phyloP scores from a whole-genome alignment of 1,140 invertebrate species.

The Atopsyche davidsoni region DNA sequence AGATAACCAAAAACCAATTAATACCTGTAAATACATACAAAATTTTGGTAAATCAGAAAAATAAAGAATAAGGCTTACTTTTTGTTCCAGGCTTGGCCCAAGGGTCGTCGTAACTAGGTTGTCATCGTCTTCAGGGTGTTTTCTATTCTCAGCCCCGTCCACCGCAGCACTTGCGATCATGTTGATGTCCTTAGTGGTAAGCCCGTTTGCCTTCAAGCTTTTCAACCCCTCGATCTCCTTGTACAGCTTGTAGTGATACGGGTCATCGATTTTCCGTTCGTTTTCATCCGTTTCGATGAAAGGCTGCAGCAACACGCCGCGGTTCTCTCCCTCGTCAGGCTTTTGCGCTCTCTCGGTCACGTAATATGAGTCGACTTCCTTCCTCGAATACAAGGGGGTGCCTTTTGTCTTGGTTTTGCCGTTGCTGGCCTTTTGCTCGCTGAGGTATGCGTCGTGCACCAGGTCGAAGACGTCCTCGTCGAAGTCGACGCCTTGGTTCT shows the following conservation, averaged over 20 bases:
- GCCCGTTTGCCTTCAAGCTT: constrained; percentile 42
- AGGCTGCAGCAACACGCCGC: constrained; percentile 13
- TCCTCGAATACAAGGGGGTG: neutral
- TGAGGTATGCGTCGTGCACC: too few species aligned
- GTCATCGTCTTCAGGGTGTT: constrained; percentile 20
- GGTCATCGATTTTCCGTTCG: constrained; percentile 34
- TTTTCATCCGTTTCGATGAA: constrained; percentile 25
- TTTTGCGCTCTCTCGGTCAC: neutral
- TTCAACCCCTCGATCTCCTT: constrained; percentile 42
- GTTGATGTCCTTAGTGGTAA: constrained; percentile 42
- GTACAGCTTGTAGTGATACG: constrained; percentile 37
- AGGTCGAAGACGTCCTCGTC: too few species aligned
- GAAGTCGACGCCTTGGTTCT: constrained; percentile 3
- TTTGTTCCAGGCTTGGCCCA: constrained; percentile 47
- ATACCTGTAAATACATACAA: neutral
- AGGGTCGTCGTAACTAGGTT: constrained; percentile 38
- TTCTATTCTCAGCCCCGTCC: constrained; percentile 32
- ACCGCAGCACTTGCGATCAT: constrained; percentile 39
- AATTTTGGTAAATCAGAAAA: neutral
- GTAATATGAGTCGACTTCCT: neutral
- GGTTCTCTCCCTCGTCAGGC: neutral
- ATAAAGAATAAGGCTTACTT: constrained; percentile 31
- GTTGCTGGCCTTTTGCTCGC: too few species aligned
- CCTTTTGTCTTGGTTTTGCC: constrained; percentile 5
- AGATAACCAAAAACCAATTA: neutral